These are phyloP conservation scores for Cheilosia grossa DNA, from an alignment of 2,888 invertebrate genomes.

Conservation along the genomic window DNA sequence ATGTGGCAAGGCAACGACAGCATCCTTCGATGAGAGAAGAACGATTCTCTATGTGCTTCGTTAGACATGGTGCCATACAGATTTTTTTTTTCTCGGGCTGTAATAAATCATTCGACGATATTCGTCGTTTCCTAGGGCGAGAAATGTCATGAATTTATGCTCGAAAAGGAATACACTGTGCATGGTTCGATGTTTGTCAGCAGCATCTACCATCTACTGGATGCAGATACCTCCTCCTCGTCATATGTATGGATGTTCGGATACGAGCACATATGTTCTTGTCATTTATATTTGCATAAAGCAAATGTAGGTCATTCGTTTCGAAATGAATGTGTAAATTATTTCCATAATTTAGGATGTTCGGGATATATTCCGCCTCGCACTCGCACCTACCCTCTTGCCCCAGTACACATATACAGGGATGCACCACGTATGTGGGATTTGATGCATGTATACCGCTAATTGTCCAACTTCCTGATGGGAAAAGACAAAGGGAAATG, in stretches of 20 bases:
- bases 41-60: constrained; percentile 36
- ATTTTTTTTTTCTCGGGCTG: neutral
- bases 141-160: constrained; percentile 48
- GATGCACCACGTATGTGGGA: constrained; percentile 3
- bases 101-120: constrained; percentile 50
- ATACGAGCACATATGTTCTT: constrained; percentile 40
- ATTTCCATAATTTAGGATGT: constrained; percentile 59
- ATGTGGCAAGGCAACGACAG: constrained; percentile 38
- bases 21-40: constrained; percentile 21
- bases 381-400: neutral
- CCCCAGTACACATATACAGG: neutral
- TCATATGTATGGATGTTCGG: constrained; percentile 6
- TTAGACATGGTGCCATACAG: constrained; percentile 39
- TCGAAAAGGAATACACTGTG: constrained; percentile 47
- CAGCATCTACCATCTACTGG: constrained; percentile 1
- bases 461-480: constrained; percentile 46
- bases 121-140: neutral
- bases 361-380: constrained; percentile 8
- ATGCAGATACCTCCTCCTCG: constrained; percentile 1
- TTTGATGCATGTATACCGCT: constrained; percentile 42
- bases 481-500: constrained; percentile 23
- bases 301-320: constrained; percentile 60
- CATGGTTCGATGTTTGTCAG: constrained; percentile 55
- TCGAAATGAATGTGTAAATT: constrained; percentile 54
- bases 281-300: constrained; percentile 58